phyloP scores from a whole-genome alignment of 1,140 invertebrate species.

The Saccostrea echinata region DNA sequence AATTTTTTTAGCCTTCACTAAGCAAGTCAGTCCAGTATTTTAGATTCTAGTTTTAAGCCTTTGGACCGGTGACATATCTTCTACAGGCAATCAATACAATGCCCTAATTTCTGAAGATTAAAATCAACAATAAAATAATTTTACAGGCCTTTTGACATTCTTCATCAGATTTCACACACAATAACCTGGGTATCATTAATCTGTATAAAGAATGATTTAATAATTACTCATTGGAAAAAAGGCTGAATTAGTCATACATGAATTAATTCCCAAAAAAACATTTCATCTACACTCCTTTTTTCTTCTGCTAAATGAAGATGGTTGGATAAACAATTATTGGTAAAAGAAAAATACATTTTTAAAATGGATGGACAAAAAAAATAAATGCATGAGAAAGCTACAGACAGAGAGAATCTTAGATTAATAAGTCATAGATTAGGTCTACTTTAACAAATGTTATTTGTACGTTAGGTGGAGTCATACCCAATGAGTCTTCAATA shows the following conservation, averaged over 20 bases:
- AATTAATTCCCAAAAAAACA: background rate
- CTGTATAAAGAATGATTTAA: background rate
- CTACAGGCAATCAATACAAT: background rate
- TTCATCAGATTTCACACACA: slow-evolving; percentile 31
- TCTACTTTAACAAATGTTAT: too few species aligned
- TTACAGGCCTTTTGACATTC: slow-evolving; percentile 14
- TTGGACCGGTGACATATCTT: background rate
- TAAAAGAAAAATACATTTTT: background rate
- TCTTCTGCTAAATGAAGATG: background rate
- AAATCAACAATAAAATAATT: slow-evolving; percentile 29
- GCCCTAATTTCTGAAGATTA: slow-evolving; percentile 17
- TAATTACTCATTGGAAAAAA: background rate
- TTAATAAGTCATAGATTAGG: background rate
- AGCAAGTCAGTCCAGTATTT: background rate
- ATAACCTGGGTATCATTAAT: slow-evolving; percentile 17
- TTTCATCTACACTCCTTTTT: background rate
- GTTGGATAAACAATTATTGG: too few species aligned
- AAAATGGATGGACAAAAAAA: background rate
- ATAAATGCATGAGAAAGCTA: too few species aligned
- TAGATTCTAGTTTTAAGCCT: background rate
- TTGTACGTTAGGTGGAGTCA: too few species aligned
- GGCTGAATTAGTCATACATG: background rate
- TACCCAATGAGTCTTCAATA: too few species aligned
- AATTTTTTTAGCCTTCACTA: background rate
- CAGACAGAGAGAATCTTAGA: background rate